These are phyloP conservation scores for Helobdella robusta DNA, from an alignment of 2,888 invertebrate species.

Conservation along the genomic window DNA sequence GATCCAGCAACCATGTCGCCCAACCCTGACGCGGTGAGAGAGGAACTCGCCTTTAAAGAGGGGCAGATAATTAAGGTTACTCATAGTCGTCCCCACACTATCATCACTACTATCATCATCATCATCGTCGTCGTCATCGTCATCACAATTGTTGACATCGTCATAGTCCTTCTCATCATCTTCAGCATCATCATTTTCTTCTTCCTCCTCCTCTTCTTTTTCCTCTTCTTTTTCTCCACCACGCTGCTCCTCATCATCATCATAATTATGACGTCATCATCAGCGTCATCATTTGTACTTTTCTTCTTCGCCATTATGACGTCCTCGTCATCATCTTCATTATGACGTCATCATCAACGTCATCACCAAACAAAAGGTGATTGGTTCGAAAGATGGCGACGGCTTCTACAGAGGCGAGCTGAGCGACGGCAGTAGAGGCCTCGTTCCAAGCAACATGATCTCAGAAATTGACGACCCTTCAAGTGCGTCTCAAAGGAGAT, in stretches of 20 bases:
- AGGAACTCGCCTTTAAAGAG: slow-evolving; percentile 91
- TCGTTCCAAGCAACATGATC: slow-evolving; percentile 97
- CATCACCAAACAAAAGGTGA: slow-evolving; percentile 58
- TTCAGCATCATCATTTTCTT: too few relatives aligned
- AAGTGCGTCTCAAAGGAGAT: not conserved
- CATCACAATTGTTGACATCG: too few relatives aligned
- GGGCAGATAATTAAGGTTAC: slow-evolving; percentile 88
- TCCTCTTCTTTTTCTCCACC: too few relatives aligned
- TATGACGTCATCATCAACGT: not conserved
- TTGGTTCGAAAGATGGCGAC: slow-evolving; percentile 92
- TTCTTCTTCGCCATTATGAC: too few relatives aligned
- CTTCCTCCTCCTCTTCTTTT: too few relatives aligned
- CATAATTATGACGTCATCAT: too few relatives aligned
- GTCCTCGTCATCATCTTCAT: not conserved
- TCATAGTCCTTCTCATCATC: too few relatives aligned
- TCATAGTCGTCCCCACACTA: too few relatives aligned
- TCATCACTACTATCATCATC: too few relatives aligned
- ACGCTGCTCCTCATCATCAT: too few relatives aligned
- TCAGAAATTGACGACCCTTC: slow-evolving; percentile 40
- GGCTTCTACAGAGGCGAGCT: slow-evolving; percentile 99
- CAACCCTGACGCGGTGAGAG: slow-evolving; percentile 93
- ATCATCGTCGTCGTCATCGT: too few relatives aligned
- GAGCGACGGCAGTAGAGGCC: slow-evolving; percentile 66
- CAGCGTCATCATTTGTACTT: too few relatives aligned
- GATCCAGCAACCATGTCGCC: slow-evolving; percentile 97